These are phyloP conservation scores for Rhodinocichla rosea DNA, from an alignment of 2,113 vertebrate species.

Conservation along the genomic window DNA sequence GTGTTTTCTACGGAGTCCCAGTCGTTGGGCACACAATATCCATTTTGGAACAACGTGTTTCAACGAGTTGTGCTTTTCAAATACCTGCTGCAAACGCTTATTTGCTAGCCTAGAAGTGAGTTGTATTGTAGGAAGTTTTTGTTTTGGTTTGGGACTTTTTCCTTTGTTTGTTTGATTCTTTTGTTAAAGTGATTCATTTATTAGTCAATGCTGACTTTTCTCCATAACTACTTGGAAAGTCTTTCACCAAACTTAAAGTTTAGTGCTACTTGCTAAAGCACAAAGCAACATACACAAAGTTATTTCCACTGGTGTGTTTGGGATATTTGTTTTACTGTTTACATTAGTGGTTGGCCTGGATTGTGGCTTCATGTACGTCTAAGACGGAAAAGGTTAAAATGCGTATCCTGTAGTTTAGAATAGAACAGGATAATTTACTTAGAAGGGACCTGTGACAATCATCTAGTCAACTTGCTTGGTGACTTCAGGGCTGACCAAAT, in stretches of 20 bases:
- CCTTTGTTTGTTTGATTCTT: background rate
- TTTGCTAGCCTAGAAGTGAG: background rate
- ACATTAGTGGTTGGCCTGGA: background rate
- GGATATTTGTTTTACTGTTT: background rate
- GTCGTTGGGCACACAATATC: fast-evolving
- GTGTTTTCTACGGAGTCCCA: fast-evolving
- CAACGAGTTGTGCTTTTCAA: background rate
- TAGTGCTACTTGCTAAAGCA: background rate
- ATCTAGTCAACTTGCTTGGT: background rate
- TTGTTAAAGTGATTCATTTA: background rate
- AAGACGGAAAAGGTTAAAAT: background rate
- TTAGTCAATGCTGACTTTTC: background rate
- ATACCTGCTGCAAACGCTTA: background rate
- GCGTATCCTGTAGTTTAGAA: background rate
- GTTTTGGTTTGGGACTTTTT: background rate
- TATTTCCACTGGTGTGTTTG: background rate
- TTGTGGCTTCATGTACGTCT: background rate
- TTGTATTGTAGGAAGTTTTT: background rate
- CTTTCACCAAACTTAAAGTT: background rate
- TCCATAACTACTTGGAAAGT: background rate
- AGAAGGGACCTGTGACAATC: background rate
- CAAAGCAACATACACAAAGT: fast-evolving
- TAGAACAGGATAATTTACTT: background rate
- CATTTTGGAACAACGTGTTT: background rate
- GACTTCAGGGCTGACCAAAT: background rate